Evolutionary conservation across 1,140 invertebrate species (phyloP).

Genomic region (Nixonia krombeini): DNA sequence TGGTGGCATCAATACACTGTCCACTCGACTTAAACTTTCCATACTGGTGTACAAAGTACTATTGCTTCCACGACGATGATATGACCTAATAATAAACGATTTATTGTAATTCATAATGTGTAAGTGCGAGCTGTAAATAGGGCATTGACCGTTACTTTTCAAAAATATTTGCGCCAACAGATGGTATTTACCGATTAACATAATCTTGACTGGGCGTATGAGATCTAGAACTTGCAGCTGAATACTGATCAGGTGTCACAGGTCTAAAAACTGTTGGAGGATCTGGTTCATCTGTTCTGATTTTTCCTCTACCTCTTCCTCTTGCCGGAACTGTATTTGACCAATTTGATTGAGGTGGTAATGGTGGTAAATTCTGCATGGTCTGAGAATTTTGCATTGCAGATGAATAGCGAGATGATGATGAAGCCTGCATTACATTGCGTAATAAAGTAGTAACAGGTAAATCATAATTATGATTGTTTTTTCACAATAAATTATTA

Average conservation of each 20-base stretch:
- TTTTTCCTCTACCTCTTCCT: conserved; percentile 70
- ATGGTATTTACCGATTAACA: conserved; percentile 53
- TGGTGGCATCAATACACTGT: conserved; percentile 59
- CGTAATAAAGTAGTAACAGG: no score
- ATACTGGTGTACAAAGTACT: conserved; percentile 70
- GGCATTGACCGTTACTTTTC: no score
- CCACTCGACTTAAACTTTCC: conserved; percentile 66
- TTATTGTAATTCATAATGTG: no score
- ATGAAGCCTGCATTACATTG: conserved; percentile 48
- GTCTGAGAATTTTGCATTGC: conserved; percentile 62
- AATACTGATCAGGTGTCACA: conserved; percentile 72
- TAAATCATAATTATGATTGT: conserved; percentile 5
- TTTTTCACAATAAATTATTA: no score
- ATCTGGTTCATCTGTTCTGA: conserved; percentile 67
- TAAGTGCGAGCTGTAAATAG: no score
- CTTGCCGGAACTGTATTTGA: conserved; percentile 71
- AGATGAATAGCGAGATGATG: conserved; percentile 50
- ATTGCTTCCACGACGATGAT: conserved; percentile 67
- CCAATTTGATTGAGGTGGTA: conserved; percentile 60
- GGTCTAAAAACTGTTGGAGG: conserved; percentile 61
- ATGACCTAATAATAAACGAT: conserved; percentile 45
- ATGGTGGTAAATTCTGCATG: conserved; percentile 61
- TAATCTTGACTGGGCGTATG: conserved; percentile 71
- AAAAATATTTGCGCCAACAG: neutral
- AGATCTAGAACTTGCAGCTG: conserved; percentile 69